Evolutionary conservation across 2,888 invertebrate genomes (phyloP).

Genomic region (Junonia oenone): DNA sequence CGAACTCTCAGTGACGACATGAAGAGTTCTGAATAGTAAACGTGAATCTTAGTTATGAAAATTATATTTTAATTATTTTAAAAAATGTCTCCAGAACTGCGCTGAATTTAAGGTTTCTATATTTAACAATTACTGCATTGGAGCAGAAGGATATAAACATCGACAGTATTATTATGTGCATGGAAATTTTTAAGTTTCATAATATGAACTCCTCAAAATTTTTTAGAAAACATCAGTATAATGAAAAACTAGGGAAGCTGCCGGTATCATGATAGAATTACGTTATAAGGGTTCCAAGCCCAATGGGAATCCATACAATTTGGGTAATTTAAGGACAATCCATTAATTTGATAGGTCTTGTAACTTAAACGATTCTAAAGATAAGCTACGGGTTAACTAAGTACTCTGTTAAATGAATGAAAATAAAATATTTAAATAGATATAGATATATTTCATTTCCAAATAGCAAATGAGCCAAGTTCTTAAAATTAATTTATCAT

Average conservation of each 20-base stretch:
- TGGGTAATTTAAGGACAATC: conserved; percentile 7
- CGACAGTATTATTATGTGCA: neutral
- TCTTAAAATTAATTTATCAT: no score
- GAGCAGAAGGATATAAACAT: neutral
- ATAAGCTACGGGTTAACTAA: neutral
- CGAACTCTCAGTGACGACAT: neutral
- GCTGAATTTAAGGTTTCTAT: neutral
- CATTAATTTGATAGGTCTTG: neutral
- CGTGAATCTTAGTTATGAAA: neutral
- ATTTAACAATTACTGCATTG: neutral
- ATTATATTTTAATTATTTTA: neutral
- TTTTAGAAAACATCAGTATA: neutral
- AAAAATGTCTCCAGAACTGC: neutral
- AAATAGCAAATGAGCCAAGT: no score
- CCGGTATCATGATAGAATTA: neutral
- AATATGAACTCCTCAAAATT: neutral
- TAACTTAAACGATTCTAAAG: neutral
- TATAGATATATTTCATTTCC: no score
- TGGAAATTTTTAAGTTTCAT: neutral
- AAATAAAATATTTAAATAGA: no score
- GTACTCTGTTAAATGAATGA: neutral
- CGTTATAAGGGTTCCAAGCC: conserved; percentile 11
- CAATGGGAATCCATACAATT: conserved; percentile 17
- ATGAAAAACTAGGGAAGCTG: neutral
- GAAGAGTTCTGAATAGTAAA: neutral